These are phyloP conservation scores for Gryllus longicercus DNA, from an alignment of 2,888 invertebrate species.

Conservation along the genomic window DNA sequence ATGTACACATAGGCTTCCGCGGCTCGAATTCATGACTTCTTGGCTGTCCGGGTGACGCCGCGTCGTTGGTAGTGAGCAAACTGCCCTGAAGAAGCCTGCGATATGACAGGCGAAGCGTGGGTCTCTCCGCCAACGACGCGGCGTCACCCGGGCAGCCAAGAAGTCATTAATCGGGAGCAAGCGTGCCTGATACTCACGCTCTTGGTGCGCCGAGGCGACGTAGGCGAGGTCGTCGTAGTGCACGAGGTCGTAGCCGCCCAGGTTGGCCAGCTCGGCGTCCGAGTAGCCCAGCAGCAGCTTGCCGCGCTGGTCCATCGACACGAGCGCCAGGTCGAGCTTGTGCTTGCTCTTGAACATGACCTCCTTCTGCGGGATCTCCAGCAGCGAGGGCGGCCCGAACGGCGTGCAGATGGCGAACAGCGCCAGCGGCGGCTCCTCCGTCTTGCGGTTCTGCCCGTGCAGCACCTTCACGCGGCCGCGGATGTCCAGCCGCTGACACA, in stretches of 20 bases:
- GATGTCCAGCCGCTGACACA: conserved; percentile 88
- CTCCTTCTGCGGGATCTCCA: conserved; percentile 97
- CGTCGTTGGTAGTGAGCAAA: too few species aligned
- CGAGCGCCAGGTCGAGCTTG: conserved; percentile 91
- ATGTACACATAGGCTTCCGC: too few species aligned
- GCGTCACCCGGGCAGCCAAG: too few species aligned
- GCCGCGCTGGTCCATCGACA: conserved; percentile 96
- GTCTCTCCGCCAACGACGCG: too few species aligned
- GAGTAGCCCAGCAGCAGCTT: conserved; percentile 92
- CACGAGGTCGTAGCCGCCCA: conserved; percentile 96
- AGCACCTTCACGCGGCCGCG: conserved; percentile 93
- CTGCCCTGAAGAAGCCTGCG: too few species aligned
- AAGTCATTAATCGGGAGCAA: background rate
- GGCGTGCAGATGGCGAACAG: conserved; percentile 98
- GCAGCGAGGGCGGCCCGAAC: conserved; percentile 93
- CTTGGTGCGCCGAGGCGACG: conserved; percentile 98
- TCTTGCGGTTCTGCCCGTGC: conserved; percentile 93
- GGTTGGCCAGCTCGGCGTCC: conserved; percentile 82
- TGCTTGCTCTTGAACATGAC: conserved; percentile 99
- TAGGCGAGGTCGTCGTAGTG: conserved; percentile 97
- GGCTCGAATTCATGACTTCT: too few species aligned
- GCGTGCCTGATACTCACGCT: conserved; percentile 80
- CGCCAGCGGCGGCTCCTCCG: conserved; percentile 89
- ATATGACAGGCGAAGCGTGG: too few species aligned
- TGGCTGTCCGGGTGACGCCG: too few species aligned